A percentile compares a stretch with the other conserved stretches of the same genome.
Conservation (phyloP, 2,888 invertebrate species). For the Cloeon dipterum region DNA sequence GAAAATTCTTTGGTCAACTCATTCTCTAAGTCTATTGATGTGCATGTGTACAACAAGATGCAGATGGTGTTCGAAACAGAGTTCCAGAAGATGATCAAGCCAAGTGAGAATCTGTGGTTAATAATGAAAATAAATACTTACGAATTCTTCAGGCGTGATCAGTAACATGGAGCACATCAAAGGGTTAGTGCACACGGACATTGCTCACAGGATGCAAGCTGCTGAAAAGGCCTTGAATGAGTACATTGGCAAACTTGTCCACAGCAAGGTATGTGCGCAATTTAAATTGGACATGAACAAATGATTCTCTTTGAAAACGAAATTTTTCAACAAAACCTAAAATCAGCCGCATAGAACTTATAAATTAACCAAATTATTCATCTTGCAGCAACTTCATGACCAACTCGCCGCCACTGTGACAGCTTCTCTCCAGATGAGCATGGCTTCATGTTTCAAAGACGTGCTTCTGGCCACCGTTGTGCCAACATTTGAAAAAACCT, state of each 20-base stretch:
- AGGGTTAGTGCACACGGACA: slow-evolving; percentile 45
- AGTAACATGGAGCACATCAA: slow-evolving; percentile 56
- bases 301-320: too few relatives aligned
- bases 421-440: slow-evolving; percentile 42
- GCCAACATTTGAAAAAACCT: slow-evolving; percentile 71
- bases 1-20: background rate
- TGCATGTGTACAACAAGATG: background rate
- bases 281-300: too few relatives aligned
- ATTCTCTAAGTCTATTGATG: background rate
- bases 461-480: slow-evolving; percentile 51
- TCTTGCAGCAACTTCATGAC: slow-evolving; percentile 47
- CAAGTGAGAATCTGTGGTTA: background rate
- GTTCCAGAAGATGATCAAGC: background rate
- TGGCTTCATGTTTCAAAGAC: slow-evolving; percentile 55
- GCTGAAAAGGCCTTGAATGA: slow-evolving; percentile 55
- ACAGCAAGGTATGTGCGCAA: slow-evolving; percentile 59
- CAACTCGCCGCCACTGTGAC: slow-evolving; percentile 43
- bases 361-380: too few relatives aligned
- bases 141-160: too few relatives aligned
- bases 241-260: slow-evolving; percentile 54
- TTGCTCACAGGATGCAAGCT: slow-evolving; percentile 43
- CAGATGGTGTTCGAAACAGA: background rate
- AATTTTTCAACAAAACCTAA: too few relatives aligned
- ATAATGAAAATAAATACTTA: too few relatives aligned
- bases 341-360: too few relatives aligned